phyloP scores from a whole-genome alignment of 2,113 vertebrate species.

The Ctenomys sociabilis region DNA sequence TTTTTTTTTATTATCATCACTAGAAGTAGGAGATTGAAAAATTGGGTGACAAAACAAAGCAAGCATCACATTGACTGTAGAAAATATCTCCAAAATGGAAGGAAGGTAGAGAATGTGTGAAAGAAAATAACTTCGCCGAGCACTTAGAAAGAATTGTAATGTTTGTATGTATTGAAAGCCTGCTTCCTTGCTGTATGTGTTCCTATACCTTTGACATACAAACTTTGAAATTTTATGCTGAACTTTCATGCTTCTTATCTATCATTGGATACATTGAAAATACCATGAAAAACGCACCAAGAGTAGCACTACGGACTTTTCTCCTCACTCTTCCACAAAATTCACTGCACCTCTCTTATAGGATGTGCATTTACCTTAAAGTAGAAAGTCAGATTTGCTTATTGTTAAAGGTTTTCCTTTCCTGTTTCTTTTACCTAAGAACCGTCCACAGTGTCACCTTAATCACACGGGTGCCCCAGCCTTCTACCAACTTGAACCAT shows the following conservation, averaged over 20 bases:
- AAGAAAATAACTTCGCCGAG: constrained; percentile 44
- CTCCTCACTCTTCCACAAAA: not conserved
- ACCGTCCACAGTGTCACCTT: not conserved
- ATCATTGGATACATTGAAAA: constrained; percentile 15
- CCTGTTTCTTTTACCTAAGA: not conserved
- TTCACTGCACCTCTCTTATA: not conserved
- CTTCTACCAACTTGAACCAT: not conserved
- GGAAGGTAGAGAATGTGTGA: constrained; percentile 58
- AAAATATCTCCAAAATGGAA: constrained; percentile 55
- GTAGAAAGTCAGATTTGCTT: constrained; percentile 5
- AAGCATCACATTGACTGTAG: not conserved
- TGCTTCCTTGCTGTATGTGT: not conserved
- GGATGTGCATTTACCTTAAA: not conserved
- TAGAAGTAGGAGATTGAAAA: constrained; percentile 74
- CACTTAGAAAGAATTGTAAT: not conserved
- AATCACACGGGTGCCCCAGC: not conserved
- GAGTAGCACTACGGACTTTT: not conserved
- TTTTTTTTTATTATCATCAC: constrained; percentile 57
- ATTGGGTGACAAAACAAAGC: constrained; percentile 73
- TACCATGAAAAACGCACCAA: not conserved
- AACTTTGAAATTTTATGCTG: constrained; percentile 37
- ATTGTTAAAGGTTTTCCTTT: not conserved
- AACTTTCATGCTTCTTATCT: constrained; percentile 49
- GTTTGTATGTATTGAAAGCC: constrained; percentile 49
- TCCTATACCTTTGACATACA: constrained; percentile 38